Evolutionary conservation across 2,797 vertebrate genomes (phyloP).

Genomic region (Oceanodroma leucorhoa): DNA sequence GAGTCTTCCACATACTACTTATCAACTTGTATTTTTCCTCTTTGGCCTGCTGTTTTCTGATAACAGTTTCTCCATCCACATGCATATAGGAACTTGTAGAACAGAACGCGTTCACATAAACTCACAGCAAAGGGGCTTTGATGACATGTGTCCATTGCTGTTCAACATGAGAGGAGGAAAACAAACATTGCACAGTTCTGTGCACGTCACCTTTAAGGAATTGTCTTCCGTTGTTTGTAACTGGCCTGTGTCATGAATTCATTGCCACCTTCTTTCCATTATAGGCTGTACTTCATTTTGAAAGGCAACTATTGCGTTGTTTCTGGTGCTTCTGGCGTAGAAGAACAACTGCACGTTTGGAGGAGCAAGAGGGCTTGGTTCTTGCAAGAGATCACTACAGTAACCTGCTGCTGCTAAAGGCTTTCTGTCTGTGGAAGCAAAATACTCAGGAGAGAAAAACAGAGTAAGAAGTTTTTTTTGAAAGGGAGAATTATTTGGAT

Average conservation of each 20-base stretch:
- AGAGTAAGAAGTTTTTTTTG: constrained; percentile 57
- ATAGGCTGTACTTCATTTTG: constrained; percentile 83
- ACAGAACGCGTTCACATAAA: fast-evolving
- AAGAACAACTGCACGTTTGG: constrained; percentile 26
- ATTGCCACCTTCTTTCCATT: neutral
- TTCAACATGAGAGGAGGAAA: neutral
- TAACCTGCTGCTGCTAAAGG: constrained; percentile 10
- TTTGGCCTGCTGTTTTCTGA: neutral
- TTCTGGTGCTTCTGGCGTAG: constrained; percentile 81
- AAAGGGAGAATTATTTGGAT: neutral
- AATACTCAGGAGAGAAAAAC: constrained; percentile 34
- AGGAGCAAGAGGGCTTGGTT: constrained; percentile 58
- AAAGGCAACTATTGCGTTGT: constrained; percentile 59
- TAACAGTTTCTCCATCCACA: neutral
- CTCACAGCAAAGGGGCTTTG: neutral
- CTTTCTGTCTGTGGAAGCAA: constrained; percentile 70
- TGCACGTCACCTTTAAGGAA: neutral
- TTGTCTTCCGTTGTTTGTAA: neutral
- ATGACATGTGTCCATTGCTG: neutral
- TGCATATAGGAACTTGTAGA: neutral
- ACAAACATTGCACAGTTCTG: neutral
- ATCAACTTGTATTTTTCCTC: neutral
- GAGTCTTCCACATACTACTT: neutral
- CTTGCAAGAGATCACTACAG: constrained; percentile 64
- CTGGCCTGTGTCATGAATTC: neutral